Percentiles rank a stretch among this genome's conserved stretches.
phyloP scores from a whole-genome alignment of 2,113 vertebrate genomes.

The Psephotus haematonotus region DNA sequence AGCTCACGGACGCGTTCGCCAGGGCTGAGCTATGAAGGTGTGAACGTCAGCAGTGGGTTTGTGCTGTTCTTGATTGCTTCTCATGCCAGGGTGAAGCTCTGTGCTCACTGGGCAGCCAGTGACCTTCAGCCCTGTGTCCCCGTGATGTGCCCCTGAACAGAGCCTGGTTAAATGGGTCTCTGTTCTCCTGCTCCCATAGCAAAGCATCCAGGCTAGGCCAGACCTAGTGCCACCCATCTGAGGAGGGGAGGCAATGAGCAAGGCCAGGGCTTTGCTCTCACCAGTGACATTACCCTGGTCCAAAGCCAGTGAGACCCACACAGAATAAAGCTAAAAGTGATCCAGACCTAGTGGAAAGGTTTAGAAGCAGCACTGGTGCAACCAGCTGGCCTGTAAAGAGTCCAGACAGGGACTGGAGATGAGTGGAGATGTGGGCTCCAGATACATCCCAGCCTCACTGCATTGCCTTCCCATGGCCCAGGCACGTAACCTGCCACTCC shows the following conservation, averaged over 20 bases:
- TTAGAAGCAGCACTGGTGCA: not conserved
- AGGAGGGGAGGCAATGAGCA: not conserved
- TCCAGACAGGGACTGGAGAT: not conserved
- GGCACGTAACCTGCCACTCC: not conserved
- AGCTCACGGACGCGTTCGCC: not conserved
- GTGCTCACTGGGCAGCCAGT: not conserved
- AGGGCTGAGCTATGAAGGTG: not conserved
- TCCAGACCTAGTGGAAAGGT: not conserved
- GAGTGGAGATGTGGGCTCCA: not conserved
- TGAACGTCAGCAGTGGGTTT: not conserved
- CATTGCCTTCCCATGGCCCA: not conserved
- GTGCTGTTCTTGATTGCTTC: not conserved
- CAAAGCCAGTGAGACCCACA: not conserved
- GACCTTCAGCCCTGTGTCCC: not conserved
- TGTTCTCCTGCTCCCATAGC: not conserved
- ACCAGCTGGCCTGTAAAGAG: not conserved
- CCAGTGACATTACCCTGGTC: accelerated
- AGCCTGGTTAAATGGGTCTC: not conserved
- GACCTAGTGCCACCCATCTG: accelerated
- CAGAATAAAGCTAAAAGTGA: accelerated
- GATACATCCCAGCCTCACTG: not conserved
- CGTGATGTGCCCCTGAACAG: accelerated
- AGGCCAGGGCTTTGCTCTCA: not conserved
- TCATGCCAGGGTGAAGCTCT: not conserved
- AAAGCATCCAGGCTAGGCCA: not conserved